Evolutionary conservation across 2,888 invertebrate genomes (phyloP), one percentile per base, ranked within the genome.

Genomic region (Rhabditophanes sp.): DNA sequence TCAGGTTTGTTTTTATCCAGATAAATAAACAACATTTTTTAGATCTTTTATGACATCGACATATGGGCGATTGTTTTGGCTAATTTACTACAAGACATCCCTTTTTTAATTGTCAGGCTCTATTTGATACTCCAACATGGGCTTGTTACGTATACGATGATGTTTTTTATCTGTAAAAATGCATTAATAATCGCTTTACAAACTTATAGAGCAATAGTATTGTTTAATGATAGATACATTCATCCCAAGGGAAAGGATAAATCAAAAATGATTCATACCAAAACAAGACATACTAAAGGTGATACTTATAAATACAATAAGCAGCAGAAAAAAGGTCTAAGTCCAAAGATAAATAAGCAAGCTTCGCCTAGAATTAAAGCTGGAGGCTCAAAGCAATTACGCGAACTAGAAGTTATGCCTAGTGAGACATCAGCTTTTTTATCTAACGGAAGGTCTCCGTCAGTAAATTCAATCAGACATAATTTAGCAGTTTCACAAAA

Each of bases 121-220:
- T 73, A 84, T 18, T 77, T 88, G 26, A 84, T 88, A 39, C 75
- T 79, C 7, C 79, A 82, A 56, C 85, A 81, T 66, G 75, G 77
- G 46, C 82, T 87, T 19, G 78, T 84, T 47, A 84, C 80, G 56
- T 85, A 88, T 61, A 85, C 85, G 78, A 87, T 87, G 66, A 80
- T 87, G 40, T 88, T 88, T 70, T 88, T 88, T 69, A 85, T 85
- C 0, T 84, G 83, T 68, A 39, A 83, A 69, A 83, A 82, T 58
- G 79, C 79, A 0, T 68, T 83, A 66, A 85, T 88, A 7, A 85
- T 87, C 40, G 67, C 83, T 1, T 72, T 88, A 1, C 60, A 61
- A 30, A 56, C 56, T 9, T 61, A 62, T 37, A 38, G 49, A 17
- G 40, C 42, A 4, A 40, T 38, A 30, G 36, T 44, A 6, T 21